Evolutionary conservation across 2,888 invertebrate genomes (phyloP), one percentile per base, ranked within the genome.

Genomic region (Hydrotaea diabolus): DNA sequence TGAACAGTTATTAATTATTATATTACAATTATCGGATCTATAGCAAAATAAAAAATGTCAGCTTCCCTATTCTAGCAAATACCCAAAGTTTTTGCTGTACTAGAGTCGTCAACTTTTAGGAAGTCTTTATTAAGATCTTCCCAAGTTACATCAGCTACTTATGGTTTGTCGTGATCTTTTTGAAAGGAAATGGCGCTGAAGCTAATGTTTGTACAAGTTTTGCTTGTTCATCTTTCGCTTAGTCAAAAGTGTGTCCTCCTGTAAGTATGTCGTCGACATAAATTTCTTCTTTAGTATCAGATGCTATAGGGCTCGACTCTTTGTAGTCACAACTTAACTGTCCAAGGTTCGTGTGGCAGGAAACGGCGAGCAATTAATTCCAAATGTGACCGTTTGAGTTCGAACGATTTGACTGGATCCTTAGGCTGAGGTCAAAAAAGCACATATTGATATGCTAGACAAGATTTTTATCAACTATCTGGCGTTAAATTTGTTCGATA

Each of bases 361-460:
- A 26, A 72, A 85, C 0, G 82, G 84, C 4, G 85, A 82, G 23
- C 9, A 9, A 17, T 66, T 66, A 0, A 66, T 43, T 7, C 66
- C 43, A n/a, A 66, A 62, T 0, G 62, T 62, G n/a, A 62, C 23
- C 15, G 31, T 39, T 69, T 49, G 9, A 73, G 49, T 13, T 19
- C 23, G 23, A 73, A 73, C 8, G 49, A 21, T 49, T 21, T 31
- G 15, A 73, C 0, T 7, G 5, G 13, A 7, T 55, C n/a, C n/a
- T n/a, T n/a, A n/a, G n/a, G n/a, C n/a, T n/a, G n/a, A n/a, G n/a
- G n/a, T n/a, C n/a, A n/a, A 55, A 78, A 86, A 0, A 84, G 15
- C 4, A 87, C 80, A 1, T 83, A 43, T 21, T 86, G 83, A 53
- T 64, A 85, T n/a, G 66, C 49, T 13, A 53, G 71, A 43, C 85